A percentile compares a stretch with the other conserved stretches of the same genome.
These are phyloP conservation scores for Aporophyla lueneburgensis DNA, from an alignment of 2,888 invertebrate species.

Conservation along the genomic window DNA sequence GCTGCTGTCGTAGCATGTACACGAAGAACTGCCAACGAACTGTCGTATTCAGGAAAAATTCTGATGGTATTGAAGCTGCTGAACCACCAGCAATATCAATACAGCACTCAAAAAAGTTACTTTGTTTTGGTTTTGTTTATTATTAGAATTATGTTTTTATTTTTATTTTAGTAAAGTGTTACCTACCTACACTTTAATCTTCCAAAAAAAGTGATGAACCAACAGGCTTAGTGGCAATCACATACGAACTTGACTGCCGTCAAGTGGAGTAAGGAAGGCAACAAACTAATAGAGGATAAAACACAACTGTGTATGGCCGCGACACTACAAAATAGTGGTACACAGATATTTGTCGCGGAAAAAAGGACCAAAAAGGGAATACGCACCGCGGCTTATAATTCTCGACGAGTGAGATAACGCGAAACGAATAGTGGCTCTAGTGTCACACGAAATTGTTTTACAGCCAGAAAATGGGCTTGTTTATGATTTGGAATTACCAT, in stretches of 20 bases:
- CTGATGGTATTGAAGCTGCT: too few relatives aligned
- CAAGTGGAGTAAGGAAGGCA: conserved; percentile 6
- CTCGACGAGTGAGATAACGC: conserved; percentile 62
- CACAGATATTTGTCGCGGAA: conserved; percentile 23
- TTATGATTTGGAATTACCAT: conserved; percentile 60
- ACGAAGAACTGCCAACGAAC: too few relatives aligned
- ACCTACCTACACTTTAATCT: background rate
- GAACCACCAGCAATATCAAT: background rate
- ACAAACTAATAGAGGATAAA: conserved; percentile 39
- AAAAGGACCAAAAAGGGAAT: conserved; percentile 40
- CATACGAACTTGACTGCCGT: background rate
- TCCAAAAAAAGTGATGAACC: background rate
- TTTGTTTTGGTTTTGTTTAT: background rate
- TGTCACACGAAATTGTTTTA: conserved; percentile 64
- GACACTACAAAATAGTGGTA: conserved; percentile 22
- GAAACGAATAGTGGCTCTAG: conserved; percentile 59
- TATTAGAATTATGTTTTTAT: background rate
- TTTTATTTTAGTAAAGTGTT: background rate
- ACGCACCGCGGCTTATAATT: conserved; percentile 62
- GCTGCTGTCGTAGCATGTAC: too few relatives aligned
- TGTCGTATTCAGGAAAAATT: too few relatives aligned
- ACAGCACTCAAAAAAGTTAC: background rate
- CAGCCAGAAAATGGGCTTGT: conserved; percentile 60
- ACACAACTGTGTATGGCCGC: conserved; percentile 19
- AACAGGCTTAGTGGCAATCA: background rate